Evolutionary conservation across 92 coral and sea anemone species (phyloP).

Genomic region (Actinostola sp.): DNA sequence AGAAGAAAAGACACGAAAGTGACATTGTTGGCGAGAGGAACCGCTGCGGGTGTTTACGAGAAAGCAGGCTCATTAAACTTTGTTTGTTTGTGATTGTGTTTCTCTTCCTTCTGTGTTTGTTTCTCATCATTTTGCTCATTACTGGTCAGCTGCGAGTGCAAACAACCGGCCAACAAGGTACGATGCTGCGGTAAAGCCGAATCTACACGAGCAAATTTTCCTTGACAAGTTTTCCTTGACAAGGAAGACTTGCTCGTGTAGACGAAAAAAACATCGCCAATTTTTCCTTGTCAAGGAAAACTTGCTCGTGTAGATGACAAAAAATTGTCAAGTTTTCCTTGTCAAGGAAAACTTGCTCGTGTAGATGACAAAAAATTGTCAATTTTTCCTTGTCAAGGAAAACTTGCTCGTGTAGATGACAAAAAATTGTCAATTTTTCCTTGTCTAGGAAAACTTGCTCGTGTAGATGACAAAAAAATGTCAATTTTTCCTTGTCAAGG

Average conservation of each 20-base stretch:
- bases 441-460: too few relatives aligned
- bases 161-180: conserved; percentile 1
- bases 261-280: too few relatives aligned
- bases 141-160: conserved; percentile 12
- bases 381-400: too few relatives aligned
- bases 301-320: too few relatives aligned
- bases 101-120: conserved; percentile 19
- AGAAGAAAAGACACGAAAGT: conserved; percentile 10
- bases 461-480: too few relatives aligned
- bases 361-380: too few relatives aligned
- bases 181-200: neutral
- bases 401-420: too few relatives aligned
- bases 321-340: too few relatives aligned
- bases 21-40: neutral
- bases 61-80: conserved; percentile 18
- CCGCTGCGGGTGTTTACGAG: conserved; percentile 14
- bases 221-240: neutral
- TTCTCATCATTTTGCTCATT: conserved; percentile 22
- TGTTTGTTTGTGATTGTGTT: conserved; percentile 18
- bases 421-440: too few relatives aligned
- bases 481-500: too few relatives aligned
- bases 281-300: too few relatives aligned
- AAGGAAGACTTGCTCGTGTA: neutral
- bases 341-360: too few relatives aligned
- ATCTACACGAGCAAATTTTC: neutral